Evolutionary conservation across 2,888 invertebrate genomes (phyloP).

Genomic region (Pegoplata infirma): DNA sequence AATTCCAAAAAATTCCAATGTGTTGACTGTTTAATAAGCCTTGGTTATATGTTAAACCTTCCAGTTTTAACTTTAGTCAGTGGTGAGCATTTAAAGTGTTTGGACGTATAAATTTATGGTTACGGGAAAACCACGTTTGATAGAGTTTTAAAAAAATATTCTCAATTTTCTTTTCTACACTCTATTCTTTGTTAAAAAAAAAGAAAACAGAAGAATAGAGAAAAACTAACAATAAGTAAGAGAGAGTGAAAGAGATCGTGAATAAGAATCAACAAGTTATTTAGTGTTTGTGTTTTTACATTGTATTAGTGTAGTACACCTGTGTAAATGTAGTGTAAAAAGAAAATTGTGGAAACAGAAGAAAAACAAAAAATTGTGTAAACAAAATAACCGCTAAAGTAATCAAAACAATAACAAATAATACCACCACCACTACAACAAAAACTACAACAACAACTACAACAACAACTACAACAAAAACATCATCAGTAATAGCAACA

Average conservation of each 20-base stretch:
- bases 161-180: slow-evolving; percentile 3
- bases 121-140: neutral
- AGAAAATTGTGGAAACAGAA: slow-evolving; percentile 38
- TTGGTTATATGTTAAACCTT: slow-evolving; percentile 45
- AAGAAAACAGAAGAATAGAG: neutral
- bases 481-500: slow-evolving; percentile 13
- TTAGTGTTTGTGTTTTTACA: slow-evolving; percentile 11
- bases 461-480: slow-evolving; percentile 14
- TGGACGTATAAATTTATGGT: slow-evolving; percentile 67
- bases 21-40: slow-evolving; percentile 40
- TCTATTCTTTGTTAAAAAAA: slow-evolving; percentile 7
- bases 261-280: slow-evolving; percentile 30
- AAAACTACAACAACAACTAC: slow-evolving; percentile 18
- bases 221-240: neutral
- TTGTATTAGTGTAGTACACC: slow-evolving; percentile 37
- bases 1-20: slow-evolving; percentile 40
- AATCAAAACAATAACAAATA: no score
- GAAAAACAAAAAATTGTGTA: slow-evolving; percentile 25
- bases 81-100: slow-evolving; percentile 66
- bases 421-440: no score
- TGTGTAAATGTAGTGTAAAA: slow-evolving; percentile 53
- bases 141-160: neutral
- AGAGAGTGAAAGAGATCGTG: slow-evolving; percentile 11
- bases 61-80: slow-evolving; percentile 70
- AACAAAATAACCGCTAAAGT: slow-evolving; percentile 58